Evolutionary conservation across 1,140 invertebrate species (phyloP).

Genomic region (Chironomus striatipennis): DNA sequence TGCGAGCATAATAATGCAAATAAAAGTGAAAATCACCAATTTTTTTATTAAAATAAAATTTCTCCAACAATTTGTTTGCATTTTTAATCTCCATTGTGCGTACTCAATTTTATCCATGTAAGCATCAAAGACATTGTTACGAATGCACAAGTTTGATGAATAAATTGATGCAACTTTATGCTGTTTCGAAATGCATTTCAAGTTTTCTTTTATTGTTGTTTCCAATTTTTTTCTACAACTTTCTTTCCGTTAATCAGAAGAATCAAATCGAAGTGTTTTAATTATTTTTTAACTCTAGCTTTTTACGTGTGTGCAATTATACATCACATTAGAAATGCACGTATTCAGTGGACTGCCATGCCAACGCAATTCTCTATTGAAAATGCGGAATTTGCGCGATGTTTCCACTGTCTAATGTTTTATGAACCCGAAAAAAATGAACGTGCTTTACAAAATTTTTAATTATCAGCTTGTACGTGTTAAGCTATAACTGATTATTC

Average conservation of each 20-base stretch:
- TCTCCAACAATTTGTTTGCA: too few relatives aligned
- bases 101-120: not conserved
- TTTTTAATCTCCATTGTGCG: too few relatives aligned
- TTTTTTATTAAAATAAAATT: too few relatives aligned
- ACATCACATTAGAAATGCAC: not conserved
- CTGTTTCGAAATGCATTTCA: not conserved
- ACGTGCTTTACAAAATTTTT: too few relatives aligned
- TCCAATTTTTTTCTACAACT: not conserved
- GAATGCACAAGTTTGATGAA: not conserved
- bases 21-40: too few relatives aligned
- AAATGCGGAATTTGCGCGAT: not conserved
- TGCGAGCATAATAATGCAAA: too few relatives aligned
- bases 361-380: not conserved
- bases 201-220: too few relatives aligned
- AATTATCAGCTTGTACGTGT: too few relatives aligned
- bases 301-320: too few relatives aligned
- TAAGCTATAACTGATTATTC: too few relatives aligned
- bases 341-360: not conserved
- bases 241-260: not conserved
- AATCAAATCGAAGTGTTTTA: not conserved
- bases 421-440: too few relatives aligned
- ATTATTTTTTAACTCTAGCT: not conserved
- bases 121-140: not conserved
- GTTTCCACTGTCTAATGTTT: too few relatives aligned
- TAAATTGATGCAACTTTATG: not conserved